Percentiles rank a stretch among this genome's conserved stretches.
These are phyloP conservation scores for Metacarcinus magister DNA, from an alignment of 2,888 invertebrate genomes.

Conservation along the genomic window DNA sequence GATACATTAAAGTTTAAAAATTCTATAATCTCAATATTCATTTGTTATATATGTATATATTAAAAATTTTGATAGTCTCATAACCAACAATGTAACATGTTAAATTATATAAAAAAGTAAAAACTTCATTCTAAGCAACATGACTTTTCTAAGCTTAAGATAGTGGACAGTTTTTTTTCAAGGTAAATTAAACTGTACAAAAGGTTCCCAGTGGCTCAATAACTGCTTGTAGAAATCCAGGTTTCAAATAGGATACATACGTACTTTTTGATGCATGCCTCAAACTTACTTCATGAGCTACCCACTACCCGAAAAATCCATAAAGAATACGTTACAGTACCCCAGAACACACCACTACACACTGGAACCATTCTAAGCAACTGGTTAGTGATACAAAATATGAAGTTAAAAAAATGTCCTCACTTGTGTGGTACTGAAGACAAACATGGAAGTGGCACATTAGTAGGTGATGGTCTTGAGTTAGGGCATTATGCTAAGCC, in stretches of 20 bases:
- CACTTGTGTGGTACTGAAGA: not conserved
- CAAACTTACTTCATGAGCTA: not conserved
- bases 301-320: not conserved
- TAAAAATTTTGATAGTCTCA: not conserved
- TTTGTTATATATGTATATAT: not conserved
- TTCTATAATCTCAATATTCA: not conserved
- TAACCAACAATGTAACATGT: constrained; percentile 28
- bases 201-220: not conserved
- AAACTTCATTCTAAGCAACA: not conserved
- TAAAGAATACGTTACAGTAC: not conserved
- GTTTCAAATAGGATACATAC: not conserved
- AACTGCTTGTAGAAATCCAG: not conserved
- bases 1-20: not conserved
- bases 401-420: not conserved
- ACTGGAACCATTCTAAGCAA: not conserved
- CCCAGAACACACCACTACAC: not conserved
- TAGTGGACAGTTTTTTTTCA: not conserved
- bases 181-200: not conserved
- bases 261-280: not conserved
- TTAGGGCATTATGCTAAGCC: not conserved
- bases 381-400: not conserved
- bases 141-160: not conserved
- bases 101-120: constrained; percentile 26
- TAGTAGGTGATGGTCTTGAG: not conserved
- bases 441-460: constrained; percentile 33